phyloP scores from a whole-genome alignment of 2,113 vertebrate species.

The Mesitornis unicolor region DNA sequence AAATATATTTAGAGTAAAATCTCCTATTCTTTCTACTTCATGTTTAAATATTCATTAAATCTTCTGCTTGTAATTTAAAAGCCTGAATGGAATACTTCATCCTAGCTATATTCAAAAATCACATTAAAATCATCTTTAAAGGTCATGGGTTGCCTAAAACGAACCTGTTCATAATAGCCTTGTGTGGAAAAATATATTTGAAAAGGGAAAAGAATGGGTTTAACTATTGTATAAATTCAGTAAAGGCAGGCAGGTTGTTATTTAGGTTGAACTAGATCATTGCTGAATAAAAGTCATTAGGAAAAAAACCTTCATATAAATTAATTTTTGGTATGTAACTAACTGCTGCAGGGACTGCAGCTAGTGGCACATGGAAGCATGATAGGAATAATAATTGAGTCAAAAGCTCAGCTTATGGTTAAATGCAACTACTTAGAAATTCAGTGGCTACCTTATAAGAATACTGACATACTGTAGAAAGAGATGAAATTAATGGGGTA shows the following conservation, averaged over 20 bases:
- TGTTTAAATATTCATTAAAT: not conserved
- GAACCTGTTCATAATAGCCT: not conserved
- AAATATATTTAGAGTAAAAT: not conserved
- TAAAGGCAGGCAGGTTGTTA: not conserved
- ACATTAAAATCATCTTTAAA: not conserved
- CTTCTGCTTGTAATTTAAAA: not conserved
- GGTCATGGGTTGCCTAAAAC: not conserved
- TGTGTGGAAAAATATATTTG: not conserved
- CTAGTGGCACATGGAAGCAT: not conserved
- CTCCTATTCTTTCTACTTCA: not conserved
- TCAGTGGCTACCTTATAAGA: not conserved
- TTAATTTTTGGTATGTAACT: not conserved
- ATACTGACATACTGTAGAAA: not conserved
- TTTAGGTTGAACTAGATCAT: not conserved
- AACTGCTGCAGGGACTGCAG: not conserved
- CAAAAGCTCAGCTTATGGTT: not conserved
- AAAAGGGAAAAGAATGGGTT: not conserved
- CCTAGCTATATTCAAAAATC: not conserved
- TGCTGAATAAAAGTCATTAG: not conserved
- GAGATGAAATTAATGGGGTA: not conserved
- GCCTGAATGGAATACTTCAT: not conserved
- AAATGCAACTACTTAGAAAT: not conserved
- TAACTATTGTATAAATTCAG: not conserved
- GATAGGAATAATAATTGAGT: not conserved
- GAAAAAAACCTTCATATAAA: not conserved